phyloP scores from a whole-genome alignment of 2,888 invertebrate genomes.

The Hydraecia micacea region DNA sequence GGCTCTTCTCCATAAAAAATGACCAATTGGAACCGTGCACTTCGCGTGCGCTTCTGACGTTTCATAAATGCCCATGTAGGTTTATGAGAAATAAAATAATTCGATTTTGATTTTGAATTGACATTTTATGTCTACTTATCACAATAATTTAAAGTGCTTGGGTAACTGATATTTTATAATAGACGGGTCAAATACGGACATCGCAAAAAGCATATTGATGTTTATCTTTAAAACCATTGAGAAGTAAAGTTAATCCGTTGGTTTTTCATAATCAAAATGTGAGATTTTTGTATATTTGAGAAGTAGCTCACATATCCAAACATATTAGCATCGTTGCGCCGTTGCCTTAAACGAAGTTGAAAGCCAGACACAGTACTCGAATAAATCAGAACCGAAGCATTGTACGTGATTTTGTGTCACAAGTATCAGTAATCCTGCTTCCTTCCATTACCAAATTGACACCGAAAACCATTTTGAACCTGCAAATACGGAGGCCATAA shows the following conservation, averaged over 20 bases:
- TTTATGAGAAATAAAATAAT: no score
- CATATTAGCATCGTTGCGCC: neutral
- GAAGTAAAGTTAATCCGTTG: neutral
- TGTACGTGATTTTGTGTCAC: neutral
- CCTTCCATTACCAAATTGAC: slow-evolving; percentile 30
- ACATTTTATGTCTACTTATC: neutral
- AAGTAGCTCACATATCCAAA: no score
- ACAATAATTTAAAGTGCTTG: neutral
- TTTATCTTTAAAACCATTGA: neutral
- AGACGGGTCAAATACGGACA: neutral
- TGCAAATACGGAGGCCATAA: slow-evolving; percentile 56
- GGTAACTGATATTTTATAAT: neutral
- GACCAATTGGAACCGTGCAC: no score
- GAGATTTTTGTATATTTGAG: no score
- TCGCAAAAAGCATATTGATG: neutral
- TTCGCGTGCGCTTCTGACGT: no score
- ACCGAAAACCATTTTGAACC: slow-evolving; percentile 33
- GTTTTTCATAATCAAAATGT: neutral
- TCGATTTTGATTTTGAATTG: neutral
- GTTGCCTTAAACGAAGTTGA: neutral
- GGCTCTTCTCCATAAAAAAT: no score
- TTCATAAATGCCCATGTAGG: no score
- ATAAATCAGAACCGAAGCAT: neutral
- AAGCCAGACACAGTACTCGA: neutral
- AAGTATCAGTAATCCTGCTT: slow-evolving; percentile 7